Evolutionary conservation across 1,140 invertebrate species (phyloP).

Genomic region (Solenopsis invicta): DNA sequence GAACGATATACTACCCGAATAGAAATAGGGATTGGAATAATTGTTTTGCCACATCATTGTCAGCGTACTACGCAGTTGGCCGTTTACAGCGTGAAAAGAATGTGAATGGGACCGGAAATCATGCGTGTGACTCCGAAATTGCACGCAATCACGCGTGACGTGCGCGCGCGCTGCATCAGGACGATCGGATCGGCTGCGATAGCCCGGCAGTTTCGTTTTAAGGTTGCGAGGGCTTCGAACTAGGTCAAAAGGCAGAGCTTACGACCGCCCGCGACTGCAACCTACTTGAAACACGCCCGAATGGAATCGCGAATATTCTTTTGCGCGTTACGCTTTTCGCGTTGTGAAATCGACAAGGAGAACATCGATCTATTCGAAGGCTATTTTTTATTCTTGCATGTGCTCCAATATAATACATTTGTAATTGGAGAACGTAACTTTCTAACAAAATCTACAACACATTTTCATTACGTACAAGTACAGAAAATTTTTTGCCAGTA

Average conservation of each 20-base stretch:
- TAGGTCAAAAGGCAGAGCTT: conserved; percentile 76
- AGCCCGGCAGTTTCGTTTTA: conserved; percentile 61
- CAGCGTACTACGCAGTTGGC: not conserved
- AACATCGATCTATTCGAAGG: conserved; percentile 2
- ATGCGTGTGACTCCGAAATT: conserved; percentile 12
- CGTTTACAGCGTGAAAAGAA: not conserved
- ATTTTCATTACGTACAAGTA: not conserved
- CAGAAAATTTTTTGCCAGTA: not conserved
- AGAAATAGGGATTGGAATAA: not conserved
- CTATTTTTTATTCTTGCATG: not conserved
- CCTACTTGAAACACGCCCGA: conserved; percentile 68
- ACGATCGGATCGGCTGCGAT: conserved; percentile 53
- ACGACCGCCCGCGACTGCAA: conserved; percentile 49
- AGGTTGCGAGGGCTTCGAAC: conserved; percentile 71
- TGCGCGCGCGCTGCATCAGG: conserved; percentile 16
- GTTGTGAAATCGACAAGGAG: not conserved
- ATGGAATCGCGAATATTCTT: conserved; percentile 72
- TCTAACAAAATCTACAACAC: not conserved
- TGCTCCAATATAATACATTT: not conserved
- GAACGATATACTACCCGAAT: not conserved
- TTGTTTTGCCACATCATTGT: not conserved
- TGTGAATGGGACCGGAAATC: conserved; percentile 1
- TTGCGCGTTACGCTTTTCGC: conserved; percentile 9
- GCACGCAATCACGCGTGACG: conserved; percentile 41
- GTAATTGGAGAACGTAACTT: not conserved